Base-by-base conservation (phyloP, 2,888 invertebrate species). In the Mechanitis mazaeus region DNA sequence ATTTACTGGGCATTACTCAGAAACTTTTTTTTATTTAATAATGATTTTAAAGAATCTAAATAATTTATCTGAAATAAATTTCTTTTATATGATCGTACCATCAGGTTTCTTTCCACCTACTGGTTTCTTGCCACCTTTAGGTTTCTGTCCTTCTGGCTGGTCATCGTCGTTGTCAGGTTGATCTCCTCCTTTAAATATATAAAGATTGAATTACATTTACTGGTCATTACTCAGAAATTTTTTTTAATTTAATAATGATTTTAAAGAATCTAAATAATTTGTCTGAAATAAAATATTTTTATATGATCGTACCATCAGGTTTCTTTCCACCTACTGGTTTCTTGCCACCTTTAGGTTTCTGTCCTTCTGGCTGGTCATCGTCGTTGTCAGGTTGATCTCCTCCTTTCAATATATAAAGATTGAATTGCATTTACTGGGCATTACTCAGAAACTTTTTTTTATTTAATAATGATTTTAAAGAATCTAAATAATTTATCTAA, bases 291-390 rank as follows among this genome's bases (percentile, higher is more conserved):
- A 9, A 42, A 9, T 42, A 9, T 9, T 9, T 9, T 42, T 42
- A 42, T 42, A 42, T 42, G 1, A 42, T 50, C 28, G 7, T 31
- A 50, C 50, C 50, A 20, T 50, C 31, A 12, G 50, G 42, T 9
- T 42, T 42, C 42, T 42, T 42, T 7, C 42, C 42, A 42, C 42
- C 42, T 42, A 20, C 20, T 4, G 47, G 47, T 47, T 47, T 47
- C 47, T 47, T 47, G 47, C 47, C 47, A 47, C 47, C 47, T n/a
- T 45, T 45, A n/a, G 45, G 45, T 45, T 45, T 45, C 45, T 45
- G 5, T 45, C 45, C 47, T 47, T 20, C 47, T 47, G 47, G 47
- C 20, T 47, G 47, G 47, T 20, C 47, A 47, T 47, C 20, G 7
- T 50, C 28, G 9, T 50, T 6, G 6, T 50, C 28, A 6, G 50